These are phyloP conservation scores for Clavelina lepadiformis DNA, from an alignment of 23 tunicate genomes.

Conservation along the genomic window DNA sequence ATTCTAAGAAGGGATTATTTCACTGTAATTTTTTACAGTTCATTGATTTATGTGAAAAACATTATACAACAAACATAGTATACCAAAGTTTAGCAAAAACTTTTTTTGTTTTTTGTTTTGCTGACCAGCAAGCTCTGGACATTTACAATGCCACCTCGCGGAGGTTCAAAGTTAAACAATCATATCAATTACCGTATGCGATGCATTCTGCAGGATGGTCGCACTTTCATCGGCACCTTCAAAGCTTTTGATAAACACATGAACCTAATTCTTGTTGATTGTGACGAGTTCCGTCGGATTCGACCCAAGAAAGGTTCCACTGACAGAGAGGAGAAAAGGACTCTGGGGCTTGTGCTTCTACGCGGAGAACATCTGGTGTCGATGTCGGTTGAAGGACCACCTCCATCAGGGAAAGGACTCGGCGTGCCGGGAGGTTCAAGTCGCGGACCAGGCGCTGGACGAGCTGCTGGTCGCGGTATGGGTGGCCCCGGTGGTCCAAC, in stretches of 20 bases:
- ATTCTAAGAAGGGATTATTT: too few relatives aligned
- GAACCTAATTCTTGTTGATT: constrained; percentile 97
- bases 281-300: constrained; percentile 96
- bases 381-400: constrained; percentile 99
- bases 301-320: constrained; percentile 86
- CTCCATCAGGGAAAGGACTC: constrained; percentile 79
- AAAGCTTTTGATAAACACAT: constrained; percentile 99
- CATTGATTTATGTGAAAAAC: too few relatives aligned
- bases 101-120: too few relatives aligned
- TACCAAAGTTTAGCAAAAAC: too few relatives aligned
- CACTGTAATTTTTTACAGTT: too few relatives aligned
- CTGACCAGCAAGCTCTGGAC: too few relatives aligned
- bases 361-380: constrained; percentile 99
- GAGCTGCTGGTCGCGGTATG: constrained; percentile 98
- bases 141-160: constrained; percentile 95
- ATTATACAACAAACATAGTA: too few relatives aligned
- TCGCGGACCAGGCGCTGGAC: constrained; percentile 85
- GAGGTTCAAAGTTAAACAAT: constrained; percentile 91
- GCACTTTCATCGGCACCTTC: constrained; percentile 89
- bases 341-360: constrained; percentile 81
- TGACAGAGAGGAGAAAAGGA: constrained; percentile 90
- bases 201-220: constrained; percentile 88
- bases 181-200: constrained; percentile 94
- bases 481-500: constrained; percentile 97
- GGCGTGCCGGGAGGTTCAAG: constrained; percentile 39